These are phyloP conservation scores for Oncorhynchus keta DNA, from an alignment of 2,113 vertebrate species.

Conservation along the genomic window DNA sequence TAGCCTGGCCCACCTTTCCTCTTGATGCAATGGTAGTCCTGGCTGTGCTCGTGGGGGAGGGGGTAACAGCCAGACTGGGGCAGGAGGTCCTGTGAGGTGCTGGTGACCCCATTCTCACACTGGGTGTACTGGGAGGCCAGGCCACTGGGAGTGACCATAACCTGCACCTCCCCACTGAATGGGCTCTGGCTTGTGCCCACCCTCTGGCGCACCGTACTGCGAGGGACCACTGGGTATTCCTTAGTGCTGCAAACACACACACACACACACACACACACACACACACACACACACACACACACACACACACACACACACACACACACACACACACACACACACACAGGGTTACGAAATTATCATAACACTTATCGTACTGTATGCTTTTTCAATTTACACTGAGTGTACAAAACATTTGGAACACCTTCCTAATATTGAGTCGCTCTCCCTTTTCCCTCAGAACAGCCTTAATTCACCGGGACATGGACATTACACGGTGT, in stretches of 20 bases:
- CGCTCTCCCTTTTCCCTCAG: no score
- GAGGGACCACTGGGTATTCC: slow-evolving; percentile 96
- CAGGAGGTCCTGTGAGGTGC: slow-evolving; percentile 89
- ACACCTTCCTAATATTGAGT: no score
- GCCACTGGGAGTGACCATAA: slow-evolving; percentile 80
- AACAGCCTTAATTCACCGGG: no score
- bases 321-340: background rate
- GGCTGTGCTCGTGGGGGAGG: slow-evolving; percentile 86
- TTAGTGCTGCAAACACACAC: slow-evolving; percentile 74
- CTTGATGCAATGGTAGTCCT: slow-evolving; percentile 96
- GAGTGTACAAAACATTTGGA: no score
- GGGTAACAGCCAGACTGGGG: slow-evolving; percentile 89
- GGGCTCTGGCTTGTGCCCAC: slow-evolving; percentile 89
- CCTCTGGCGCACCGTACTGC: slow-evolving; percentile 92
- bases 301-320: background rate
- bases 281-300: background rate
- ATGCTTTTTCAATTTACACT: no score
- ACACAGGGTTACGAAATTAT: background rate
- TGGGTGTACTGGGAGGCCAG: slow-evolving; percentile 87
- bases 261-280: background rate
- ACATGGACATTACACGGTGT: no score
- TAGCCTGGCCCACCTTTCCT: slow-evolving; percentile 84
- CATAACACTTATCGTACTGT: background rate
- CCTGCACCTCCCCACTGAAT: slow-evolving; percentile 84
- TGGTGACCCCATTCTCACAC: slow-evolving; percentile 91